These are phyloP conservation scores for Eulemur mongoz DNA, from an alignment of 2,797 vertebrate genomes.

Conservation along the genomic window DNA sequence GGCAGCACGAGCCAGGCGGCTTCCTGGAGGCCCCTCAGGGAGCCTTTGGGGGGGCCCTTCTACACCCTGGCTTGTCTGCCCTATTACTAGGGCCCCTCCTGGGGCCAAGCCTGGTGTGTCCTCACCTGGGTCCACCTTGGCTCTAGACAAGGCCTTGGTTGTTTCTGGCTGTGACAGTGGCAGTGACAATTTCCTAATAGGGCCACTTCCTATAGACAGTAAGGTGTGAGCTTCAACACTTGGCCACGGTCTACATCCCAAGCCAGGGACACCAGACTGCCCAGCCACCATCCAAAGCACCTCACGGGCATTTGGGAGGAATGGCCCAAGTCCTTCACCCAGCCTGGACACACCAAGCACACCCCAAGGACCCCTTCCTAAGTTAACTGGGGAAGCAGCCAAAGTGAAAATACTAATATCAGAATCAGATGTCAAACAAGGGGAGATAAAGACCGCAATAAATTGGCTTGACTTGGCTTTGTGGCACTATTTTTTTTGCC, in stretches of 20 bases:
- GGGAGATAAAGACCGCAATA: not conserved
- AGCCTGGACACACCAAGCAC: no score
- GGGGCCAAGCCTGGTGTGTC: not conserved
- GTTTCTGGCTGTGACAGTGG: not conserved
- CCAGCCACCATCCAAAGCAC: fast-evolving
- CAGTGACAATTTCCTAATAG: not conserved
- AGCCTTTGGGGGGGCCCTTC: not conserved
- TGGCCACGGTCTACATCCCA: fast-evolving
- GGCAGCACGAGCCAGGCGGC: fast-evolving
- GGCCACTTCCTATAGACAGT: fast-evolving
- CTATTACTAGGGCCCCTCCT: not conserved
- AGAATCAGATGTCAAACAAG: not conserved
- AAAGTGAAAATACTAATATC: not conserved
- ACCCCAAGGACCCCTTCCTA: not conserved
- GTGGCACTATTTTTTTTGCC: no score
- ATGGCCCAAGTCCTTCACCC: fast-evolving
- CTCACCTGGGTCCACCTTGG: not conserved
- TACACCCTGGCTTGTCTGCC: not conserved
- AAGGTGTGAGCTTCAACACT: not conserved
- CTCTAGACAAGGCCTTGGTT: not conserved
- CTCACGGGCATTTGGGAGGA: not conserved
- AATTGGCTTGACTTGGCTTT: not conserved
- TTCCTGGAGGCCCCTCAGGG: not conserved
- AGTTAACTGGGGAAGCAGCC: not conserved
- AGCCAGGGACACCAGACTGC: fast-evolving